Base-by-base conservation (phyloP, 2,113 vertebrate species). In the Eulemur rufifrons region DNA sequence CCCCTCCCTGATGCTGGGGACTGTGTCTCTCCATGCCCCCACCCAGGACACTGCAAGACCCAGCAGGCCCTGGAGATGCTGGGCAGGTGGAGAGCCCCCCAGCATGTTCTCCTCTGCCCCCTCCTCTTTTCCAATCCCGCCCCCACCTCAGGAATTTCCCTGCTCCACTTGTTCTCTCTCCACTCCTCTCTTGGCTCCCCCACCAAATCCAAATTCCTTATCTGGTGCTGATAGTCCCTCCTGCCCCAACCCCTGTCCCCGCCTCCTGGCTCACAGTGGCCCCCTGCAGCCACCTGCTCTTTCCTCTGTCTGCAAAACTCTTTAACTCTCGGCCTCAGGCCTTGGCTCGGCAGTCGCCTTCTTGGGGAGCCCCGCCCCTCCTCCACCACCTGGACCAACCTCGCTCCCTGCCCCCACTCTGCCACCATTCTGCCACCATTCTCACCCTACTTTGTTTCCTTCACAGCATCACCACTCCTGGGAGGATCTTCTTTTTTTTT, bases 391-490 rank as follows among this genome's bases (percentile, higher is more conserved):
- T 3, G 21, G 13, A 6, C 14, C 17, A 20, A 14, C 10, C 39
- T 10, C 9, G 9, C 37, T 69, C 37, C 39, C 39, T n/a, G 25
- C 20, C 56, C 78, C 4, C 0, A 6, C 15, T 66, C 42, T 6
- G 3, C 56, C 18, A 6, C 15, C 20, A 0, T 9, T 4, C 20
- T 42, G 2, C 56, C 18, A 4, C 15, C 15, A 0, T 12, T 3
- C 20, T 42, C 78, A 7, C 25, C 15, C 23, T 10, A 1, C 17
- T 9, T 13, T 11, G 17, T 27, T 47, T 42, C 45, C 74, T 27
- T 66, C 74, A 34, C 8, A 13, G 73, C 32, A 29, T 6, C 4
- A 8, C n/a, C 8, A 0, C 11, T 76, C 64, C 45, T 15, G 9
- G 4, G 32, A 5, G 21, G 5, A 10, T 50, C 47, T 77, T 34